Percentiles rank a stretch among this genome's conserved stretches.
Conservation (phyloP, 64 coral and sea anemone genomes). For the Dendrophyllia cribrosa region DNA sequence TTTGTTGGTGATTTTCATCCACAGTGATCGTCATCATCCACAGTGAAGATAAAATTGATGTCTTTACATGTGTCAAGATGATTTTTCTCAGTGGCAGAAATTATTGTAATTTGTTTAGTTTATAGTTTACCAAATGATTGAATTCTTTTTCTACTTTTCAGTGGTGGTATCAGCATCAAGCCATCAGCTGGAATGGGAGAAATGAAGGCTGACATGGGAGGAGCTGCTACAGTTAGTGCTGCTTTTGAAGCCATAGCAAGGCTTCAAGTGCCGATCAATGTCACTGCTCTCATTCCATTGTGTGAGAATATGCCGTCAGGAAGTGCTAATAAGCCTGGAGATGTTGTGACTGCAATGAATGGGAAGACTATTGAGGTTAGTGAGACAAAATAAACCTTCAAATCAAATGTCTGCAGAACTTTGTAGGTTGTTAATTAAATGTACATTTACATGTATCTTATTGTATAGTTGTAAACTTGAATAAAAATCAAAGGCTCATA, state of each 20-base stretch:
- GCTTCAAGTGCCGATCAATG: constrained; percentile 93
- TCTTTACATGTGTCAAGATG: too few species aligned
- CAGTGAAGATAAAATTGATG: too few species aligned
- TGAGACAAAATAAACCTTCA: not conserved
- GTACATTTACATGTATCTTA: too few species aligned
- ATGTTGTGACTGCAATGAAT: constrained; percentile 95
- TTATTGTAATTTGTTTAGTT: too few species aligned
- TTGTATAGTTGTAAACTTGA: too few species aligned
- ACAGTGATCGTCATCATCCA: too few species aligned
- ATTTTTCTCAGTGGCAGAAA: too few species aligned
- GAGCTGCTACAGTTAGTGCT: constrained; percentile 87
- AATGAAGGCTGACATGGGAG: constrained; percentile 99
- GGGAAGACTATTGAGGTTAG: constrained; percentile 98
- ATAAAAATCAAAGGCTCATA: too few species aligned
- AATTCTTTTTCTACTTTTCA: constrained; percentile 7
- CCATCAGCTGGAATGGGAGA: constrained; percentile 78
- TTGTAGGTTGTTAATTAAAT: too few species aligned
- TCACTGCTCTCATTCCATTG: constrained; percentile 78
- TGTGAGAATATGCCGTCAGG: constrained; percentile 98
- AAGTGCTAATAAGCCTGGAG: constrained; percentile 91
- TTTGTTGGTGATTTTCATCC: too few species aligned
- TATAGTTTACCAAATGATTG: too few species aligned
- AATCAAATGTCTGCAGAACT: too few species aligned
- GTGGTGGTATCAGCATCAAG: constrained; percentile 97
- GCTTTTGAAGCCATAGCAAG: constrained; percentile 89